Percentiles rank a stretch among this genome's conserved stretches.
Evolutionary conservation across 2,797 vertebrate species (phyloP).

Genomic region (Galago senegalensis): DNA sequence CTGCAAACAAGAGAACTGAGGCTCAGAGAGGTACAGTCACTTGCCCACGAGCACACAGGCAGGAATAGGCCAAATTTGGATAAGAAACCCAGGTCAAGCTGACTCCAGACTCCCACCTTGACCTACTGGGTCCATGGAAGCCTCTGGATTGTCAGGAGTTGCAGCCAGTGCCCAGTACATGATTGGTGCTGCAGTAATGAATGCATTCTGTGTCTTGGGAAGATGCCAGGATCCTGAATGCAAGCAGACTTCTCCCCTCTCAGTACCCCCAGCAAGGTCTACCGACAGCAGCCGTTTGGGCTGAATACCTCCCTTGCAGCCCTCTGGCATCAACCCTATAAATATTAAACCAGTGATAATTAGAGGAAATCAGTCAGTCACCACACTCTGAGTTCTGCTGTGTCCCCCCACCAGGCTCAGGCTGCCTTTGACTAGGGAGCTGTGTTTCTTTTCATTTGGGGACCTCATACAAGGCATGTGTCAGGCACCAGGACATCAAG

Average conservation of each 20-base stretch:
- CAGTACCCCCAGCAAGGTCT: background rate
- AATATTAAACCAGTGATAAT: slow-evolving; percentile 82
- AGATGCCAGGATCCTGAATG: background rate
- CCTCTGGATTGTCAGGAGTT: background rate
- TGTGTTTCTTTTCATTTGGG: slow-evolving; percentile 78
- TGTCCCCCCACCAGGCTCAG: slow-evolving; percentile 44
- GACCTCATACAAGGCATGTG: slow-evolving; percentile 78
- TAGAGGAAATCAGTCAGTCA: slow-evolving; percentile 75
- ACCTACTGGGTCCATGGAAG: background rate
- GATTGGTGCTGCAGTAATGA: fast-evolving
- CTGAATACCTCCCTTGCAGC: slow-evolving; percentile 52
- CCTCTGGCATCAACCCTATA: slow-evolving; percentile 75
- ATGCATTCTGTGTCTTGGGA: background rate
- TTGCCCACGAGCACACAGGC: background rate
- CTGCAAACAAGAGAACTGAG: background rate
- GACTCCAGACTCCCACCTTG: background rate
- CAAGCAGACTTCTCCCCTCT: background rate
- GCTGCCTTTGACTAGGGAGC: background rate
- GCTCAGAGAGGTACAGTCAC: background rate
- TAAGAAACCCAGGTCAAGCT: background rate
- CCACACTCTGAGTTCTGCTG: background rate
- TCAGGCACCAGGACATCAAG: slow-evolving; percentile 83
- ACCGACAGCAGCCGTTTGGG: background rate
- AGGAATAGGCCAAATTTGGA: background rate
- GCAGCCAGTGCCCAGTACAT: background rate